These are phyloP conservation scores for Cataglyphis livida DNA, from an alignment of 2,888 invertebrate species.

Conservation along the genomic window DNA sequence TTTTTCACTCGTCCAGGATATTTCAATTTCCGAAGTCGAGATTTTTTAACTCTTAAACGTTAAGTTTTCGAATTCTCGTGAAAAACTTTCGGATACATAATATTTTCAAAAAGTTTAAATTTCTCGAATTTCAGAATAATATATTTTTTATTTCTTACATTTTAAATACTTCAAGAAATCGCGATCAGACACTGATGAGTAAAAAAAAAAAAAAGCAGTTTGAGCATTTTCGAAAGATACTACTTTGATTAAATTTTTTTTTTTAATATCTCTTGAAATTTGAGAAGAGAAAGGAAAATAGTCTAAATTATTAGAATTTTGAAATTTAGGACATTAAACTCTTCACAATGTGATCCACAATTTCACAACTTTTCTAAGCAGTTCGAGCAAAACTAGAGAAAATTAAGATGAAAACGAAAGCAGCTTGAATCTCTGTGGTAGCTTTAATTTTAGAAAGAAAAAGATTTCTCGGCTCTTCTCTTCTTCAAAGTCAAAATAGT, in stretches of 20 bases:
- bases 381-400: background rate
- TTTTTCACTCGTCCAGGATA: background rate
- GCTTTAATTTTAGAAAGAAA: background rate
- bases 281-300: background rate
- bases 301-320: background rate
- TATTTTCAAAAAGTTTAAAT: background rate
- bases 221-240: background rate
- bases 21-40: background rate
- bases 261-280: background rate
- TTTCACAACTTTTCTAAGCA: background rate
- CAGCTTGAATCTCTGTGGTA: background rate
- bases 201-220: background rate
- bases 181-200: background rate
- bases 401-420: background rate
- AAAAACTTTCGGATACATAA: background rate
- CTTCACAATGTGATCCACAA: background rate
- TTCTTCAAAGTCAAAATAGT: background rate
- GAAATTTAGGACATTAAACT: background rate
- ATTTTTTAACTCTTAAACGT: background rate
- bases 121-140: background rate
- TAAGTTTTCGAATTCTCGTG: background rate
- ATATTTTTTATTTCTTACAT: background rate
- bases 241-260: background rate
- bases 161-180: background rate
- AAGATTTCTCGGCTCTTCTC: background rate